Evolutionary conservation across 2,113 vertebrate species (phyloP), one percentile per base, ranked within the genome.

Genomic region (Ascaphus truei): DNA sequence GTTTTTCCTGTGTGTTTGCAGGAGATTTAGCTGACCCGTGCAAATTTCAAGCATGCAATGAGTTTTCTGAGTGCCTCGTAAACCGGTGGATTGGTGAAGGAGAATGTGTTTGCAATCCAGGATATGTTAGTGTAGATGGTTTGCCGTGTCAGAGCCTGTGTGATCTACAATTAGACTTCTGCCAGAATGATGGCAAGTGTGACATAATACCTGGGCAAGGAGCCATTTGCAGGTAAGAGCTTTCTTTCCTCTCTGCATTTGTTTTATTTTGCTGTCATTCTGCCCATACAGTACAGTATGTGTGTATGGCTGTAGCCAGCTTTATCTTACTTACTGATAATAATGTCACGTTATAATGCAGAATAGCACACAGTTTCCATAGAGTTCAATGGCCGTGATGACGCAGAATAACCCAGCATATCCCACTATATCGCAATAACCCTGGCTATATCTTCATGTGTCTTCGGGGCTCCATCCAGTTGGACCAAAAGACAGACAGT

Each of bases 41-140:
- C 82, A 99, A 98, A 77, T 98, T 98, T 85, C 94, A 98, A 75
- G 94, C 95, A 2, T 98, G 97, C 77, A 96, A 96, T 5, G 90
- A 94, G 39, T 98, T 94, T 75, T 98, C 96, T 0, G 85, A 88
- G 18, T 99, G 97, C 62, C 69, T 89, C 63, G 92, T 98, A 7
- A 96, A 93, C 48, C 87, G 80, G 2, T 93, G 93, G 93, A 92
- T 87, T 1, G 91, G 93, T 8, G 95, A 98, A 76, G 93, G 93
- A 0, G 93, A 96, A 81, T 98, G 97, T 0, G 92, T 94, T 34
- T 99, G 97, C 33, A 75, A 89, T 2, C 82, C 92, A 2, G 97
- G 96, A 4, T 98, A 98, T 75, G 74, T 93, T 7, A 98, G 96
- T 57, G 84, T 98, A 5, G 90, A 95, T 0, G 93, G 92, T 1